Conservation (phyloP, 2,797 vertebrate species). For the Tamandua tetradactyla region DNA sequence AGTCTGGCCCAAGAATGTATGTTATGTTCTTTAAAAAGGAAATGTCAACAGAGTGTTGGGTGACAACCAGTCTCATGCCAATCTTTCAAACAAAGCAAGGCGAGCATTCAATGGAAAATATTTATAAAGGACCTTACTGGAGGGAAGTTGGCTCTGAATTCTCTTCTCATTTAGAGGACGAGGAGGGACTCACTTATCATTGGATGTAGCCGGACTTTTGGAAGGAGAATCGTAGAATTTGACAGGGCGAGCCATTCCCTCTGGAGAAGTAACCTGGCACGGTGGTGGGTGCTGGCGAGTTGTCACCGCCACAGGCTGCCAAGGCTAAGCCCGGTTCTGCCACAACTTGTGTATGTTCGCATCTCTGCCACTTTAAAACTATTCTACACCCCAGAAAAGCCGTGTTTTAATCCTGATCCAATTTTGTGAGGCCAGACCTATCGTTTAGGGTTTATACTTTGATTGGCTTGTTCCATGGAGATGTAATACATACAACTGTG, state of each 20-base stretch:
- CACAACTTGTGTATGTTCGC: not conserved
- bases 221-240: not conserved
- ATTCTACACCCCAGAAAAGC: too few relatives aligned
- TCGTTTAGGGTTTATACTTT: too few relatives aligned
- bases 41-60: constrained; percentile 73
- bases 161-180: constrained; percentile 36
- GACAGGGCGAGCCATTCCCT: not conserved
- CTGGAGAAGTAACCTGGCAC: not conserved
- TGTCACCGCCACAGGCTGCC: too few relatives aligned
- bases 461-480: too few relatives aligned
- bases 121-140: constrained; percentile 45
- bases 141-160: constrained; percentile 34
- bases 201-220: not conserved
- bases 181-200: not conserved
- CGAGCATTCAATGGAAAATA: constrained; percentile 56
- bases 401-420: too few relatives aligned
- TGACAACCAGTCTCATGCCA: constrained; percentile 69
- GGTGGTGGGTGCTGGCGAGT: accelerated
- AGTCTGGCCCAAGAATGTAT: constrained; percentile 72
- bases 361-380: too few relatives aligned
- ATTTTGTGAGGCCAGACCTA: too few relatives aligned
- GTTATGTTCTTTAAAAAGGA: constrained; percentile 79
- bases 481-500: too few relatives aligned
- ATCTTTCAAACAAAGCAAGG: constrained; percentile 54
- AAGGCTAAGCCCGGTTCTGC: not conserved